A percentile compares a stretch with the other conserved stretches of the same genome.
These are phyloP conservation scores for Menidia beryllina DNA, from an alignment of 2,113 vertebrate genomes.

Conservation along the genomic window DNA sequence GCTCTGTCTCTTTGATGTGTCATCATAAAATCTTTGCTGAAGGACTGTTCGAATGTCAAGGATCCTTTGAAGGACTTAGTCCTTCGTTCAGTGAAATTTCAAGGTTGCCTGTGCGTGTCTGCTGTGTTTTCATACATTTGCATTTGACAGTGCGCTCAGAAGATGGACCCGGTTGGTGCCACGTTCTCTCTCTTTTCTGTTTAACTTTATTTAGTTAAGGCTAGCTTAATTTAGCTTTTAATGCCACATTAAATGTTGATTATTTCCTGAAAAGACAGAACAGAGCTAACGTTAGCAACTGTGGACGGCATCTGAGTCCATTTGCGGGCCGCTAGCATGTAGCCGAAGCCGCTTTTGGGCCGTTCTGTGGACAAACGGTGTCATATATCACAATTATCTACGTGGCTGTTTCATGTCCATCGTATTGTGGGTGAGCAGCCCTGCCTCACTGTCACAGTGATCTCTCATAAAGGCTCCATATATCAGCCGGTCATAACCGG, in stretches of 20 bases:
- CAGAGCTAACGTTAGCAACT: no score
- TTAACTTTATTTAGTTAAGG: not conserved
- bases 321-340: no score
- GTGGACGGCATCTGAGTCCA: no score
- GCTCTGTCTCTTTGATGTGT: not conserved
- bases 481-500: slow-evolving; percentile 44
- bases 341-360: no score
- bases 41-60: not conserved
- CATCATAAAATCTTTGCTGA: not conserved
- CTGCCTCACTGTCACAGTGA: slow-evolving; percentile 22
- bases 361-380: no score
- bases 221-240: not conserved
- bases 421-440: slow-evolving; percentile 27
- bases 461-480: slow-evolving; percentile 52
- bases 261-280: no score
- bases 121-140: not conserved
- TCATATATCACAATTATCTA: not conserved
- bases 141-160: no score
- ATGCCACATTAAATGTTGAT: not conserved
- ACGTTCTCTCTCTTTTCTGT: not conserved
- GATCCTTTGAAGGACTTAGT: not conserved
- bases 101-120: not conserved
- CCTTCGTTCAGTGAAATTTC: not conserved
- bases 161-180: no score
- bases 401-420: not conserved